Percentiles rank a stretch among this genome's conserved stretches.
These are phyloP conservation scores for Acinonyx jubatus DNA, from an alignment of 2,113 vertebrate species.

Conservation along the genomic window DNA sequence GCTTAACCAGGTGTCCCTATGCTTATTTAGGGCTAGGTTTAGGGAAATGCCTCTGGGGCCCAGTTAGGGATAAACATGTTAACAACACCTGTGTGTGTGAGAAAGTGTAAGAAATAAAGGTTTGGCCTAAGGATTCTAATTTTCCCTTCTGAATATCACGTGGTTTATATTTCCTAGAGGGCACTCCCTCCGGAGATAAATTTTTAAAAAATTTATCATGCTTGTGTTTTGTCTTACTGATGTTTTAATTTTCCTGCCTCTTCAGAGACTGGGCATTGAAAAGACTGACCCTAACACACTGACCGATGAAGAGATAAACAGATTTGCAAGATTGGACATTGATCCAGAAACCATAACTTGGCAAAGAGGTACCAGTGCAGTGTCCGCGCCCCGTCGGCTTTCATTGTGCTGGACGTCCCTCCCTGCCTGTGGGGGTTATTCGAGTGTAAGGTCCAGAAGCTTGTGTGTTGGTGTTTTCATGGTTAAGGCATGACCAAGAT, in stretches of 20 bases:
- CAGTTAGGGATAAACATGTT: neutral
- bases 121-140: neutral
- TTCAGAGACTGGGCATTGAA: constrained; percentile 94
- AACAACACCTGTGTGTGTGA: neutral
- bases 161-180: neutral
- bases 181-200: neutral
- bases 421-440: no score
- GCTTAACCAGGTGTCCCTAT: no score
- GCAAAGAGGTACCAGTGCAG: constrained; percentile 92
- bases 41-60: neutral
- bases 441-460: neutral
- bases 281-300: constrained; percentile 92
- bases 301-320: constrained; percentile 93
- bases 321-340: constrained; percentile 95
- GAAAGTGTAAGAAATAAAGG: neutral
- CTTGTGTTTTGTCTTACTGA: constrained; percentile 24
- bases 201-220: neutral
- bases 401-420: neutral
- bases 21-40: neutral
- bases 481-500: neutral
- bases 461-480: neutral
- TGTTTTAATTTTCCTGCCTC: constrained; percentile 53
- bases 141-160: constrained; percentile 44
- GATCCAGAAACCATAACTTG: constrained; percentile 94
- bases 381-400: neutral